phyloP scores from a whole-genome alignment of 2,888 invertebrate genomes.

The Erynnis tages region DNA sequence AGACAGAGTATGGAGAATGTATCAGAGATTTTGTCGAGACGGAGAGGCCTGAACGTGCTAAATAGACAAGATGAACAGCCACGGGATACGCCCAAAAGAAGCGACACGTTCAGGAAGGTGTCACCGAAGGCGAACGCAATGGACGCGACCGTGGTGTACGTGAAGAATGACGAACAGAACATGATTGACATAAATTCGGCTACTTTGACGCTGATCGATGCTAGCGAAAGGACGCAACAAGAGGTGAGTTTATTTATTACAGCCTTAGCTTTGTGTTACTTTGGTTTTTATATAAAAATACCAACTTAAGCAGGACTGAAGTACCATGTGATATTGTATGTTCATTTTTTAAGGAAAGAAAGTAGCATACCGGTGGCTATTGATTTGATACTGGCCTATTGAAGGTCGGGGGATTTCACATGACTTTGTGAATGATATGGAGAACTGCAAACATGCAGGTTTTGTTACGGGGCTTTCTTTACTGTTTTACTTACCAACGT shows the following conservation, averaged over 20 bases:
- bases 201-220: conserved; percentile 64
- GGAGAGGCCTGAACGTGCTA: conserved; percentile 59
- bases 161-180: conserved; percentile 56
- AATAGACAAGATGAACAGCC: conserved; percentile 55
- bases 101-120: conserved; percentile 65
- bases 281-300: too few species aligned
- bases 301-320: too few species aligned
- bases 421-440: too few species aligned
- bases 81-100: conserved; percentile 62
- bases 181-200: conserved; percentile 75
- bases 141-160: conserved; percentile 64
- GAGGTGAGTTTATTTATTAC: conserved; percentile 46
- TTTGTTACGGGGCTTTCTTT: too few species aligned
- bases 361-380: too few species aligned
- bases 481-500: too few species aligned
- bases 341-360: too few species aligned
- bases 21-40: conserved; percentile 62
- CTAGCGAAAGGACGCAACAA: conserved; percentile 51
- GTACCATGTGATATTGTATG: too few species aligned
- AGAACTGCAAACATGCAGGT: too few species aligned
- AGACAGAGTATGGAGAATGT: conserved; percentile 70
- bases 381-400: too few species aligned
- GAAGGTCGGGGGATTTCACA: too few species aligned
- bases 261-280: too few species aligned
- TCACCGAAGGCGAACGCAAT: conserved; percentile 56